phyloP scores from a whole-genome alignment of 2,113 vertebrate genomes.

The Tyrannus savana region DNA sequence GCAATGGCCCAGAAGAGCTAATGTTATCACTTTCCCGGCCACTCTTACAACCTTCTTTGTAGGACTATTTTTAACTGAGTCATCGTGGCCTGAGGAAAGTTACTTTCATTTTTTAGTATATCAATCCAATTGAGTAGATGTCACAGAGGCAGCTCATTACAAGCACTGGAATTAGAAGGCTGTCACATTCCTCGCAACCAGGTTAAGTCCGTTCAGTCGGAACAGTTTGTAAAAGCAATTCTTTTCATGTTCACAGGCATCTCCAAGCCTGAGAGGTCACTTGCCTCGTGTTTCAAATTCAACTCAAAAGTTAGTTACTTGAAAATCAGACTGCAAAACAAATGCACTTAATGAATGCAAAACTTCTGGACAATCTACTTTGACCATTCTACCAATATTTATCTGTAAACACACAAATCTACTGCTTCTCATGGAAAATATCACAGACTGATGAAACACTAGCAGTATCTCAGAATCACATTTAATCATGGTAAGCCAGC shows the following conservation, averaged over 20 bases:
- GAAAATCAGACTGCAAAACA: not conserved
- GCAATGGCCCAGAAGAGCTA: conserved; percentile 45
- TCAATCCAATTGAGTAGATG: conserved; percentile 3
- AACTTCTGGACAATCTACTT: not conserved
- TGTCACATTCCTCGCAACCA: not conserved
- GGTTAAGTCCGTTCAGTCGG: not conserved
- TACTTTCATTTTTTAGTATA: not conserved
- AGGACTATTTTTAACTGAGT: conserved; percentile 56
- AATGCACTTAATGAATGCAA: not conserved
- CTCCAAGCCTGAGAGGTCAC: not conserved
- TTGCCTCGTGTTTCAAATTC: not conserved
- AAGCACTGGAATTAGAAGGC: not conserved
- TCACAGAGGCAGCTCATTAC: not conserved
- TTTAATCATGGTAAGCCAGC: not conserved
- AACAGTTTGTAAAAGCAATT: not conserved
- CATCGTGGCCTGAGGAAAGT: conserved; percentile 28
- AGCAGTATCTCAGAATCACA: not conserved
- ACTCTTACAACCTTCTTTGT: conserved; percentile 32
- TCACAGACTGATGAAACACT: not conserved
- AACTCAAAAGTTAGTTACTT: not conserved
- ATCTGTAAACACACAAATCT: not conserved
- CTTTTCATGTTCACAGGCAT: not conserved
- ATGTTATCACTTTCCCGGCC: conserved; percentile 47
- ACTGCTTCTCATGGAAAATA: not conserved
- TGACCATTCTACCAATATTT: not conserved